phyloP scores from a whole-genome alignment of 2,888 invertebrate genomes.

The Harpalus rufipes region DNA sequence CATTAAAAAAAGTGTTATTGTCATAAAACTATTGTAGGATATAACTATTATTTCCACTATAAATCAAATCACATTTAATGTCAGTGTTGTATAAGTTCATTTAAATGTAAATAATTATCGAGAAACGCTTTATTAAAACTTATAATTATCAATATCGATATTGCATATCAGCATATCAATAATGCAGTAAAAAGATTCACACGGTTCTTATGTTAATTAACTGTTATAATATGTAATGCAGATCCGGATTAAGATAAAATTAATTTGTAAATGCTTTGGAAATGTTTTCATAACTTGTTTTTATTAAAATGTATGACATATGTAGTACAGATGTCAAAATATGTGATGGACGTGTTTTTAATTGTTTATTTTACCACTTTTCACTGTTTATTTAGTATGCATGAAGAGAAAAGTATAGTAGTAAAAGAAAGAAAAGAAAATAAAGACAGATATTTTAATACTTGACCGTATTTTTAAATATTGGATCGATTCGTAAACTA shows the following conservation, averaged over 20 bases:
- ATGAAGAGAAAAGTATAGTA: too few relatives aligned
- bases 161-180: conserved; percentile 2
- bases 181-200: conserved; percentile 52
- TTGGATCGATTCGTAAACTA: too few relatives aligned
- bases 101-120: conserved; percentile 36
- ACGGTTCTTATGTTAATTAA: conserved; percentile 35
- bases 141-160: conserved; percentile 34
- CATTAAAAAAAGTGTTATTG: background rate
- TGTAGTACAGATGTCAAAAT: background rate
- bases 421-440: too few relatives aligned
- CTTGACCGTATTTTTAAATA: too few relatives aligned
- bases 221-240: conserved; percentile 4
- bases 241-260: conserved; percentile 7
- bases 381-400: too few relatives aligned
- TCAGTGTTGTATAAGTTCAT: conserved; percentile 24
- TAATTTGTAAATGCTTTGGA: background rate
- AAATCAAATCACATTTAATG: conserved; percentile 32
- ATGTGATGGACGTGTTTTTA: too few relatives aligned
- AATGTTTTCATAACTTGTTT: background rate
- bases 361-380: too few relatives aligned
- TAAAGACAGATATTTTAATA: too few relatives aligned
- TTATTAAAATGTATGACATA: background rate
- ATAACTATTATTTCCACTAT: conserved; percentile 10
- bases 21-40: background rate
- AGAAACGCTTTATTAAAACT: conserved; percentile 17